Base-by-base conservation (phyloP, 1,140 invertebrate species). In the Sitophilus oryzae region DNA sequence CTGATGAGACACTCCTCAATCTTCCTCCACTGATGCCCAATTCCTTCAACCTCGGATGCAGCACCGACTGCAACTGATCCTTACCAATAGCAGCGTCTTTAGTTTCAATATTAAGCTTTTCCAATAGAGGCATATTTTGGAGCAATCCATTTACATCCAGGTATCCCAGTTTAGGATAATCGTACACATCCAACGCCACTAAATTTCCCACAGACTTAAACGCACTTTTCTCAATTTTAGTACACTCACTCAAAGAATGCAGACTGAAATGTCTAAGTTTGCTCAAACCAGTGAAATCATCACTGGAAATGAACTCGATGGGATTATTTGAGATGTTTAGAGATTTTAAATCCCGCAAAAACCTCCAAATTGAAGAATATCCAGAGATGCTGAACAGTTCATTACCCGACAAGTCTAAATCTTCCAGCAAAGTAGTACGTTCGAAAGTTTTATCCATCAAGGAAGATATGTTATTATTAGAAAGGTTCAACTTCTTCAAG, bases 311-410 rank as follows among this genome's bases (percentile, higher is more conserved):
- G 5, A 78, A 78, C 16, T 73, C 74, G 3, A 92, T 81, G 11
- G 85, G 82, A 71, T 94, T 94, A 38, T 79, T 74, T 0, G 91
- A 92, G 11, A 94, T 72, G 65, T 93, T 86, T 4, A 94, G 66
- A 8, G 66, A 66, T 64, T 84, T 79, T 1, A 91, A 70, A 54
- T 82, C 79, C 42, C 79, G 80, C 4, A 93, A 67, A 56, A 82
- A 77, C 0, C 79, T 74, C 77, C 88, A 84, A 1, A 82, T 79
- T 50, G 76, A 76, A 0, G 78, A 71, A 5, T 85, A 74, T 6
- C 63, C 61, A 11, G 48, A 59, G 20, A 79, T 73, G 51, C 84
- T 80, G 0, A 73, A 66, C 18, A 93, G 74, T 59, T 80, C 70
- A 68, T 94, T 94, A 46, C 80, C 65, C 0, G 90, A 91, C 0